A percentile compares a stretch with the other conserved stretches of the same genome.
Evolutionary conservation across 2,888 invertebrate species (phyloP).

Genomic region (Torymus tubicola): DNA sequence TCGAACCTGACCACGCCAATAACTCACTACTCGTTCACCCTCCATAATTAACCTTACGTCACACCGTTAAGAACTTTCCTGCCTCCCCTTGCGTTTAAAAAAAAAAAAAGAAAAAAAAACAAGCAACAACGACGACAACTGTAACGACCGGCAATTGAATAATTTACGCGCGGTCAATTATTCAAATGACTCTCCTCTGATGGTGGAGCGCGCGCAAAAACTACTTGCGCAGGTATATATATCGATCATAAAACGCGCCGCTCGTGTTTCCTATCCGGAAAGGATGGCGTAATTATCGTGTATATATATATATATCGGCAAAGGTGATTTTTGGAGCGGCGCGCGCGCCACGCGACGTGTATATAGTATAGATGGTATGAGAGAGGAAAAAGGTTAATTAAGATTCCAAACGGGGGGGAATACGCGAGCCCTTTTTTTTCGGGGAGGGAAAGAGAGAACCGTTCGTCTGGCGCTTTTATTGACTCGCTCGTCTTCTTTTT

Average conservation of each 20-base stretch:
- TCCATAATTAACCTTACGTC: slow-evolving; percentile 37
- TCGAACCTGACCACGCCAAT: neutral
- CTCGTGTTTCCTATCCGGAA: slow-evolving; percentile 7
- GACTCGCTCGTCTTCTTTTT: slow-evolving; percentile 13
- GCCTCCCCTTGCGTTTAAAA: neutral
- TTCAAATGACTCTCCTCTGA: slow-evolving; percentile 39
- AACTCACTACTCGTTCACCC: slow-evolving; percentile 18
- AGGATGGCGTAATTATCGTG: slow-evolving; percentile 42
- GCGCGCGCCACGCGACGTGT: slow-evolving; percentile 35
- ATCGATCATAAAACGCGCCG: slow-evolving; percentile 46
- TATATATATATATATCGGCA: slow-evolving; percentile 7
- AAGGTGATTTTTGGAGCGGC: slow-evolving; percentile 8
- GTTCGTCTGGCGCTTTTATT: slow-evolving; percentile 24
- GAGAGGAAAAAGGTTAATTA: slow-evolving; percentile 49
- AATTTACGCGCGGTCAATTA: slow-evolving; percentile 53
- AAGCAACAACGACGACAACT: neutral
- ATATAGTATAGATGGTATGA: too few relatives aligned
- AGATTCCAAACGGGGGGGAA: slow-evolving; percentile 42
- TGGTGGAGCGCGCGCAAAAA: slow-evolving; percentile 14
- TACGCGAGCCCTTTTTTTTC: slow-evolving; percentile 20
- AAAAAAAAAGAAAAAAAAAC: slow-evolving; percentile 5
- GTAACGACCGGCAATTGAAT: slow-evolving; percentile 52
- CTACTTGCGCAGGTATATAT: neutral
- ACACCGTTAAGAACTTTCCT: neutral
- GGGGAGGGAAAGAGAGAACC: neutral